Base-by-base conservation (phyloP, 2,888 invertebrate genomes). In the Meghimatium bilineatum region DNA sequence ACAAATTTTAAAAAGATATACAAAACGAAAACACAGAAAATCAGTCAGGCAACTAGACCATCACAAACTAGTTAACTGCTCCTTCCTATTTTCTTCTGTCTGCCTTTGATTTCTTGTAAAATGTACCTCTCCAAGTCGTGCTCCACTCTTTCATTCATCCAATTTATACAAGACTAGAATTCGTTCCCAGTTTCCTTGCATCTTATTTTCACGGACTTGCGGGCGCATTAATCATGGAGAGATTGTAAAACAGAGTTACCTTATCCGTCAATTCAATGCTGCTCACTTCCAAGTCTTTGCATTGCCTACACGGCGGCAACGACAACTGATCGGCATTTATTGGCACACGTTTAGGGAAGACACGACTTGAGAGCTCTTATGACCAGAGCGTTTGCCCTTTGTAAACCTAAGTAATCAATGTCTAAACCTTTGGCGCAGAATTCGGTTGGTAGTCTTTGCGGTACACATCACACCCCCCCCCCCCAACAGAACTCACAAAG, bases 241-340 rank as follows among this genome's bases (percentile, higher is more conserved):
- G 52, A 77, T 77, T 66, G 66, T 26, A 66, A 77, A 77, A 60
- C 38, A 44, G 60, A 36, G 77, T 63, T 63, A 77, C 38, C 36
- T 77, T 77, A 34, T 66, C 12, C 29, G 36, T n/a, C 38, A 17
- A 66, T 77, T 77, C 77, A 77, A 32, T 44, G n/a, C 66, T 66
- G 77, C n/a, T 29, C 77, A 77, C n/a, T 77, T 77, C 1, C n/a
- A 20, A 66, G 63, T 36, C 60, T 75, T 56, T 34, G 77, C 77
- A 77, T 36, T 66, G 60, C 26, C 32, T 34, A 34, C 34, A 34
- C 56, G 76, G 34, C 34, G 60, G 44, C 8, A 32, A n/a, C 44
- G 77, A 77, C 77, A 66, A 77, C 63, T 66, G 38, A 63, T 36
- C 77, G 38, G 52, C 63, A 29, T 63, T 52, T 52, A 77, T 77